A percentile compares a stretch with the other conserved stretches of the same genome.
phyloP scores from a whole-genome alignment of 2,113 vertebrate genomes.

The Cariama cristata region DNA sequence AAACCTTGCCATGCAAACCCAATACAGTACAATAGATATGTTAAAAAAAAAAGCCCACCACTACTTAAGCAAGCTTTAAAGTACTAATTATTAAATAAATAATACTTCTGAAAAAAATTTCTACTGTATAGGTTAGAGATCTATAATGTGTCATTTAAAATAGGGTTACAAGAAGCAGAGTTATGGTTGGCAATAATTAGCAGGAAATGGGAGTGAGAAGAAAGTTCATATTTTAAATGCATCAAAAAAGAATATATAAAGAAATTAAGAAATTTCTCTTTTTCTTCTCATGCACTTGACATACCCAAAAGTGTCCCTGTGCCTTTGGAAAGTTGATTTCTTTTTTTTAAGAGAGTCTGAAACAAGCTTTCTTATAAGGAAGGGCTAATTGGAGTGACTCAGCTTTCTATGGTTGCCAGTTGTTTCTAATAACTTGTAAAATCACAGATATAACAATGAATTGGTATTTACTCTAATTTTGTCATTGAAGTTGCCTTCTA shows the following conservation, averaged over 20 bases:
- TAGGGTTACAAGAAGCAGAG: neutral
- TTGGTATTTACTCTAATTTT: neutral
- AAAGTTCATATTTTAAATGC: neutral
- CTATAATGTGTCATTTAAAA: neutral
- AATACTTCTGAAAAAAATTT: neutral
- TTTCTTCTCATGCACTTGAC: neutral
- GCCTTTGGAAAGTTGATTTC: neutral
- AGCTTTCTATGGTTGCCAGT: neutral
- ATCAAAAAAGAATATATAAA: neutral
- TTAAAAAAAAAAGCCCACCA: neutral
- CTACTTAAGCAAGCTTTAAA: neutral
- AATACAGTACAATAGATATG: neutral
- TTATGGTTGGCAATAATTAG: neutral
- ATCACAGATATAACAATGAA: neutral
- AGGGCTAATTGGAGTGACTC: neutral
- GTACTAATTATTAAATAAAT: neutral
- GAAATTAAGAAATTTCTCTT: constrained; percentile 1
- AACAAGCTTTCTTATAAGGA: neutral
- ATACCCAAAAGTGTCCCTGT: neutral
- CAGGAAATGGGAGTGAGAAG: neutral
- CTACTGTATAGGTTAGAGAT: neutral
- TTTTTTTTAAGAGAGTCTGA: neutral
- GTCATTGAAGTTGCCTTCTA: neutral
- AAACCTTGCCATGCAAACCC: neutral
- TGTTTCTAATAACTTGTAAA: neutral